phyloP scores from a whole-genome alignment of 1,140 invertebrate species.

The Dysdera silvatica region DNA sequence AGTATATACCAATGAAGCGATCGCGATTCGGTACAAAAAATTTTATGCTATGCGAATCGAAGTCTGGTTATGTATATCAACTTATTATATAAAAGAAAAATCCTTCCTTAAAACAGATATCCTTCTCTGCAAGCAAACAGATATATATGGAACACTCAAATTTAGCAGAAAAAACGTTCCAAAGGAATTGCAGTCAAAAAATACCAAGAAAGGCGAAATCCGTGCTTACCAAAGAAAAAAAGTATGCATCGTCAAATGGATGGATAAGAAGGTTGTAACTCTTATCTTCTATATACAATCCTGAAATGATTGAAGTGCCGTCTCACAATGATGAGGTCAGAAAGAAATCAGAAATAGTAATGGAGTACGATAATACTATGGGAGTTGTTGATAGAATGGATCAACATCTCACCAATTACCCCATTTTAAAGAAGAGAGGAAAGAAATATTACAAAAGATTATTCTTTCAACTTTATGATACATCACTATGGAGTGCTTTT shows the following conservation, averaged over 20 bases:
- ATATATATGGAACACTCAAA: slow-evolving; percentile 2
- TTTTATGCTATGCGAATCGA: too few species aligned
- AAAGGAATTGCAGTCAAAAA: not conserved
- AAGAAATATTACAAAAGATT: slow-evolving; percentile 20
- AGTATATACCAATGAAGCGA: too few species aligned
- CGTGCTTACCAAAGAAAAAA: slow-evolving; percentile 7
- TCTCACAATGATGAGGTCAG: not conserved
- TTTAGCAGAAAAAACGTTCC: not conserved
- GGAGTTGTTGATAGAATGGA: slow-evolving; percentile 11
- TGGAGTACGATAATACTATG: slow-evolving; percentile 15
- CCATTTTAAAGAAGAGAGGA: not conserved
- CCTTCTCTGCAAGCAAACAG: slow-evolving; percentile 3
- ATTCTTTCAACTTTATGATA: slow-evolving; percentile 5
- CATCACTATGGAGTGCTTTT: slow-evolving; percentile 1
- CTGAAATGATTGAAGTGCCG: slow-evolving; percentile 3
- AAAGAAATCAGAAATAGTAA: not conserved
- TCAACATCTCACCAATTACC: slow-evolving; percentile 15
- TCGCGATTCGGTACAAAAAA: too few species aligned
- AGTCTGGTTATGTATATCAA: not conserved
- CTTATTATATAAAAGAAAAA: not conserved
- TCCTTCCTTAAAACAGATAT: slow-evolving; percentile 1
- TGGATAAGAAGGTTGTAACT: slow-evolving; percentile 2
- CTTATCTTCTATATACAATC: not conserved
- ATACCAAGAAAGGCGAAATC: slow-evolving; percentile 5
- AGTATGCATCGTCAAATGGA: slow-evolving; percentile 4